Evolutionary conservation across 2,888 invertebrate genomes (phyloP).

Genomic region (Glyphotaelius pellucidus): DNA sequence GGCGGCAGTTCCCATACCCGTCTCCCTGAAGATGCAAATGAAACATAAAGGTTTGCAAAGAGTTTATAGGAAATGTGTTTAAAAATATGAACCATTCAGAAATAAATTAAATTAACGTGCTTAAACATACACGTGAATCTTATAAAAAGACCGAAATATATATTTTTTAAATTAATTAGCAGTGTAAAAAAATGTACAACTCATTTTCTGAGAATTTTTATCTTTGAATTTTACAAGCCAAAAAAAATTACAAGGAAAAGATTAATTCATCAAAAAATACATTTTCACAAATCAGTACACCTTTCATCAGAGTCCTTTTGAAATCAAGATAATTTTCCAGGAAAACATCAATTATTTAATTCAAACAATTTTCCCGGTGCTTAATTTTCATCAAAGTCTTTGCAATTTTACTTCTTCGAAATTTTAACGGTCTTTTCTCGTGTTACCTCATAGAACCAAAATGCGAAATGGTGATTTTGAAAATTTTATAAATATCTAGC

Average conservation of each 20-base stretch:
- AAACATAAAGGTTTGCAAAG: no score
- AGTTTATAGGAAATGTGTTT: no score
- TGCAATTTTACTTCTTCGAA: not conserved
- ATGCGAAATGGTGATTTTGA: no score
- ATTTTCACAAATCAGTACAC: not conserved
- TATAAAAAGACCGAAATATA: no score
- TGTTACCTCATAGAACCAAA: no score
- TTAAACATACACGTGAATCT: no score
- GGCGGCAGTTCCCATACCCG: no score
- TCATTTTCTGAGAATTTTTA: not conserved
- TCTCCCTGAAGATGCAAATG: no score
- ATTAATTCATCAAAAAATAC: not conserved
- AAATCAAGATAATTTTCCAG: not conserved
- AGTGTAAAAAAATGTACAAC: not conserved
- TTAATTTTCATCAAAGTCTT: not conserved
- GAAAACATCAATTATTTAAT: constrained; percentile 2
- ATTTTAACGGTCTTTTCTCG: not conserved
- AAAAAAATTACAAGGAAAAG: not conserved
- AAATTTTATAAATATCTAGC: no score
- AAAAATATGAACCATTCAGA: no score
- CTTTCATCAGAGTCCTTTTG: not conserved
- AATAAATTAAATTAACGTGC: no score
- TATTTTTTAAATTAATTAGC: no score
- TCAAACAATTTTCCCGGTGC: not conserved
- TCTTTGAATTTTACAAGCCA: not conserved